Base-by-base conservation (phyloP, 2,888 invertebrate genomes). In the Ptilodon capucinus region DNA sequence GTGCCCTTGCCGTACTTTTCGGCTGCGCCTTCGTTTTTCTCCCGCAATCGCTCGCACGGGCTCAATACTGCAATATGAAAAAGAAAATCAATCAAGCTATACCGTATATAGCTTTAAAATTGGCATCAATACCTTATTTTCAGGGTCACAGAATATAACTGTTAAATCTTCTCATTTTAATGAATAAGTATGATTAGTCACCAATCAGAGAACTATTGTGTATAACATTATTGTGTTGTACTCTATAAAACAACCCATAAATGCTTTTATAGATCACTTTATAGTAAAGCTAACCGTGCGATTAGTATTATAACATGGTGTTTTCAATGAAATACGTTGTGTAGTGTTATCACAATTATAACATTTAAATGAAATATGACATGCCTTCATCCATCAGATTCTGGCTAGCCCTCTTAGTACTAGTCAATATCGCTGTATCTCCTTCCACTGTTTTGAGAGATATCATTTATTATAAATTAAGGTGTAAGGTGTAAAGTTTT, bases 41-140 rank as follows among this genome's bases (percentile, higher is more conserved):
- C 94, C 4, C 96, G 92, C 0, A 96, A 84, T 36, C 96, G 91
- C 74, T 97, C 97, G 73, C 97, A 97, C 38, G 95, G 95, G 19
- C 95, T 96, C 23, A 97, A 77, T 2, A 96, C 95, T 91, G 74
- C 16, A 59, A 41, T 6, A 17, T 8, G 28, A 28, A 28, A 28
- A 28, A 28, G n/a, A 2, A 8, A 28, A 28, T n/a, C 1, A 28
- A 28, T 28, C 5, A n/a, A 28, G n/a, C 11, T 6, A 23, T 7
- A 28, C 28, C n/a, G n/a, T n/a, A n/a, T n/a, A n/a, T n/a, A n/a
- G n/a, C n/a, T n/a, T n/a, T n/a, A n/a, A n/a, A n/a, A n/a, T n/a
- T n/a, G n/a, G n/a, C n/a, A n/a, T n/a, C n/a, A n/a, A n/a, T n/a
- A n/a, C n/a, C n/a, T n/a, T n/a, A n/a, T n/a, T n/a, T n/a, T n/a